Percentiles rank a stretch among this genome's conserved stretches.
These are phyloP conservation scores for Zaprionus taronus DNA, from an alignment of 1,140 invertebrate species.

Conservation along the genomic window DNA sequence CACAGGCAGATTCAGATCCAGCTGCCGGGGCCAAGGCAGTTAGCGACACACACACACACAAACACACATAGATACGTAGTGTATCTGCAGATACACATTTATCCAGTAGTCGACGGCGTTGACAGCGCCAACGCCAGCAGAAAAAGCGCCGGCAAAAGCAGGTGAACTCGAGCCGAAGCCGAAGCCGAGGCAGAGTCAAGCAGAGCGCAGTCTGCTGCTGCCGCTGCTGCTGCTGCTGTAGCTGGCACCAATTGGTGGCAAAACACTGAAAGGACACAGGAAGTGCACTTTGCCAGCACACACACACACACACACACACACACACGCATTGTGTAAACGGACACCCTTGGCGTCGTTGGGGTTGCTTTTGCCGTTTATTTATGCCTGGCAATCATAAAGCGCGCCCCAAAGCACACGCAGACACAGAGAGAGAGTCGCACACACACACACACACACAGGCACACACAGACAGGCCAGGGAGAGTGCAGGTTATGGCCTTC, in stretches of 20 bases:
- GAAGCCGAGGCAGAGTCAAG: not conserved
- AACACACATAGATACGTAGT: slow-evolving; percentile 5
- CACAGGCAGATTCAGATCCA: slow-evolving; percentile 14
- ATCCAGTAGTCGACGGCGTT: slow-evolving; percentile 75
- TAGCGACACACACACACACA: slow-evolving; percentile 46
- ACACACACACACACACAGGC: slow-evolving; percentile 6
- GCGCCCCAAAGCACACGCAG: slow-evolving; percentile 44
- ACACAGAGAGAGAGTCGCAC: slow-evolving; percentile 14
- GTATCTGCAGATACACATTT: slow-evolving; percentile 70
- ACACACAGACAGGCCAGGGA: slow-evolving; percentile 28
- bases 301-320: slow-evolving; percentile 38
- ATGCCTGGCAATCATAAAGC: slow-evolving; percentile 81
- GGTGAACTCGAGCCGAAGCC: slow-evolving; percentile 59
- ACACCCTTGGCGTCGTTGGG: slow-evolving; percentile 66
- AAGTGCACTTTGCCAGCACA: slow-evolving; percentile 73
- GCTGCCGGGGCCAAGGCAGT: slow-evolving; percentile 25
- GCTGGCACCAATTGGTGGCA: slow-evolving; percentile 61
- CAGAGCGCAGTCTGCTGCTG: slow-evolving; percentile 23
- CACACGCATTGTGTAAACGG: slow-evolving; percentile 26
- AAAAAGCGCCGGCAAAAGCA: slow-evolving; percentile 62
- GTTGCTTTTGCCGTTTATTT: slow-evolving; percentile 78
- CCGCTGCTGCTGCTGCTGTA: slow-evolving; percentile 24
- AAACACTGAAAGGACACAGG: slow-evolving; percentile 69
- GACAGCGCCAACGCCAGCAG: slow-evolving; percentile 58
- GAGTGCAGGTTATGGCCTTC: slow-evolving; percentile 80